phyloP scores from a whole-genome alignment of 2,113 vertebrate genomes.

The Peucedramus taeniatus region DNA sequence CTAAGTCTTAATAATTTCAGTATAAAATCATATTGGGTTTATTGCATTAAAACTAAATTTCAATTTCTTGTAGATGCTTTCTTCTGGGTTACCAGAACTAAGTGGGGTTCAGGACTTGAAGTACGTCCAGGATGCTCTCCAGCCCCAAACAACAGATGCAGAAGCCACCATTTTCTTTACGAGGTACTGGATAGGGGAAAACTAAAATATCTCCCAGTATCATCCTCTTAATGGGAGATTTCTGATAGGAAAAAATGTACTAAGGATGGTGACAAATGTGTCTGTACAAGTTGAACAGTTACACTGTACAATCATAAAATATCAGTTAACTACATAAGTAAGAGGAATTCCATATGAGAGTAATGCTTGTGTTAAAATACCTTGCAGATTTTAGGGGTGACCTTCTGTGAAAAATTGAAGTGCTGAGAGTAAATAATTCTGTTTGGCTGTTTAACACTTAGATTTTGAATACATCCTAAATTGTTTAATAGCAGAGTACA shows the following conservation, averaged over 20 bases:
- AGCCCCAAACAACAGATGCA: slow-evolving; percentile 92
- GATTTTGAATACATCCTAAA: not conserved
- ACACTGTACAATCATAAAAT: not conserved
- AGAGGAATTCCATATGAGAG: not conserved
- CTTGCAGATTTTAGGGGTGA: not conserved
- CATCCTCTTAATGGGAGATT: not conserved
- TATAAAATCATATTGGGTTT: not conserved
- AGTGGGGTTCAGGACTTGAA: slow-evolving; percentile 89
- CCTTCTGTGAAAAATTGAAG: not conserved
- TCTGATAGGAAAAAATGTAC: not conserved
- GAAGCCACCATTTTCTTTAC: slow-evolving; percentile 99
- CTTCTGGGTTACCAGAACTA: slow-evolving; percentile 93
- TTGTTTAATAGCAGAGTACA: not conserved
- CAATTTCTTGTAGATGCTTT: slow-evolving; percentile 84
- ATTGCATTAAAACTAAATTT: not conserved
- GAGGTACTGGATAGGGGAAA: slow-evolving; percentile 73
- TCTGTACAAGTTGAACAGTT: not conserved
- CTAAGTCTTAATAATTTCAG: not conserved
- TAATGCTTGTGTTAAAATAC: not conserved
- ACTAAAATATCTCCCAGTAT: not conserved
- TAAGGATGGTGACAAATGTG: not conserved
- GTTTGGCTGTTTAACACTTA: not conserved
- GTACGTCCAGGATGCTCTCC: slow-evolving; percentile 94
- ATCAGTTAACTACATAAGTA: not conserved
- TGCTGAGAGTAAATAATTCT: not conserved